phyloP scores from a whole-genome alignment of 2,113 vertebrate genomes.

The Amphilophus citrinellus region DNA sequence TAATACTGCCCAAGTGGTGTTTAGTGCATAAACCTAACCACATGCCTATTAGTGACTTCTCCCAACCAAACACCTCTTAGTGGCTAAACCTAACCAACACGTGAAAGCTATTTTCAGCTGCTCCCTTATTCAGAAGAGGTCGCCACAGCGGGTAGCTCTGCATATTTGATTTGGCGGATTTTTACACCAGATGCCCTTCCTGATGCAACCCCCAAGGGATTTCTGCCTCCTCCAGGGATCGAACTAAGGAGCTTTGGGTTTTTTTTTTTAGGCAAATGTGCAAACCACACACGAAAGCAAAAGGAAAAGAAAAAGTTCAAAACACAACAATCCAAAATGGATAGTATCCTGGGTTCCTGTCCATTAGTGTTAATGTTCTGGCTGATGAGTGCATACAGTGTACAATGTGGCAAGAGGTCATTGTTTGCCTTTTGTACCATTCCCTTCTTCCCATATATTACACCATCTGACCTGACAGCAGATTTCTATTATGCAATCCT shows the following conservation, averaged over 20 bases:
- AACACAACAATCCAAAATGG: background rate
- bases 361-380: background rate
- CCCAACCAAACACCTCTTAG: background rate
- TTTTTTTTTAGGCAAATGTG: background rate
- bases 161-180: conserved; percentile 1
- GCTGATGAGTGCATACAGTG: background rate
- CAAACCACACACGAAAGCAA: background rate
- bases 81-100: background rate
- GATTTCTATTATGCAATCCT: conserved; percentile 21
- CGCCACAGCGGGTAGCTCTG: background rate
- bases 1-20: background rate
- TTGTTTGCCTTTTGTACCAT: conserved; percentile 3
- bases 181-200: background rate
- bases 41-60: background rate
- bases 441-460: conserved; percentile 10
- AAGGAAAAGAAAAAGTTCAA: background rate
- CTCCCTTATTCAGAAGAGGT: background rate
- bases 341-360: background rate
- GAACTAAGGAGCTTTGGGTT: background rate
- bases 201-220: background rate
- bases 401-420: background rate
- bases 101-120: background rate
- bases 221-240: background rate
- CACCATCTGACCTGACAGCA: conserved; percentile 35
- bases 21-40: background rate